A percentile compares a stretch with the other conserved stretches of the same genome.
phyloP scores from a whole-genome alignment of 2,113 vertebrate species.

The Lepus americanus region DNA sequence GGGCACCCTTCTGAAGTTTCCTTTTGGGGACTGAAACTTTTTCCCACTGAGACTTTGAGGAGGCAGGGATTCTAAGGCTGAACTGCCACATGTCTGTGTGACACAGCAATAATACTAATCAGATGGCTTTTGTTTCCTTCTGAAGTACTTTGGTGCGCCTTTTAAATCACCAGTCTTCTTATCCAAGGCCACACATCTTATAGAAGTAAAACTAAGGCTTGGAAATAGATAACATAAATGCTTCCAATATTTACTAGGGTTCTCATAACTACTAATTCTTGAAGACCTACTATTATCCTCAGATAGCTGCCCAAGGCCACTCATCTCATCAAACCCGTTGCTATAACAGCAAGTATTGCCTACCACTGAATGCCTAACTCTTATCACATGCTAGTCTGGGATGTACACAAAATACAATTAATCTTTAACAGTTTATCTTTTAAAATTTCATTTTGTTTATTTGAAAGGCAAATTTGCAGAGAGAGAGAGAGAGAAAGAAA shows the following conservation, averaged over 20 bases:
- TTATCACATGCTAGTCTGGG: neutral
- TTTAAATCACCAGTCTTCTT: neutral
- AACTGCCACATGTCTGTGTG: neutral
- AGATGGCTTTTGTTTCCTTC: neutral
- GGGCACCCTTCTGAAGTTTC: slow-evolving; percentile 30
- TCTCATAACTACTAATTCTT: neutral
- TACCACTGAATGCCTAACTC: neutral
- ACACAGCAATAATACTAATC: neutral
- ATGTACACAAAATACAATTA: neutral
- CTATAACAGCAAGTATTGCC: neutral
- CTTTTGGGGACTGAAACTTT: neutral
- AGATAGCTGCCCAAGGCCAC: neutral
- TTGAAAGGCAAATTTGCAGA: no score
- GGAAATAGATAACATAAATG: neutral
- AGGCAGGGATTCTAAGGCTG: neutral
- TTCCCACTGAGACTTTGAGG: neutral
- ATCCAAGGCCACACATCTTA: neutral
- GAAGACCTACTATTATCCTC: neutral
- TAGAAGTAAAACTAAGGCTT: neutral
- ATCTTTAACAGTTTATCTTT: neutral
- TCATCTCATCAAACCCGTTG: neutral
- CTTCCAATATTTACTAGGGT: neutral
- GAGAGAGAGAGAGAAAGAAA: no score
- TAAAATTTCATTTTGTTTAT: no score
- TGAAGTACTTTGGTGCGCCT: neutral